Evolutionary conservation across 2,113 vertebrate species (phyloP).

Genomic region (Microtus montanus): DNA sequence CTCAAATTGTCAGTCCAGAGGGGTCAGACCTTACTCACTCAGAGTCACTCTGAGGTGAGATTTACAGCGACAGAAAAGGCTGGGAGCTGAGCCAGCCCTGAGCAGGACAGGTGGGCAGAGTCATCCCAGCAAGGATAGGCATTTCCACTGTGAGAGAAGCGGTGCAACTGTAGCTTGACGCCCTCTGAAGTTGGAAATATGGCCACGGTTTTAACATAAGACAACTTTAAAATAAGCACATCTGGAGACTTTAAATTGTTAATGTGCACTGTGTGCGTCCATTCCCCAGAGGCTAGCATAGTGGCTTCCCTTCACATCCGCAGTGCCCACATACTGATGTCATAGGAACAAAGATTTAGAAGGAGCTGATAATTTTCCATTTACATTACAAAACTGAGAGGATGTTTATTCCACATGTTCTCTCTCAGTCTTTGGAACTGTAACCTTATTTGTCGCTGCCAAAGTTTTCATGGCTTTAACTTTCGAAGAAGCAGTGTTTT

Average conservation of each 20-base stretch:
- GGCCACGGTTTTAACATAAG: constrained; percentile 7
- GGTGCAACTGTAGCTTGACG: neutral
- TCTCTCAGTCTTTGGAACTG: neutral
- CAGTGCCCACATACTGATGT: neutral
- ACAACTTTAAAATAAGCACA: neutral
- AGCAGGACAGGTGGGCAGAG: fast-evolving
- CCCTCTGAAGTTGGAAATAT: neutral
- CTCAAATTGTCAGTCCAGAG: constrained; percentile 1
- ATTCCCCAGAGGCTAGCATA: neutral
- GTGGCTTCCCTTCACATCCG: neutral
- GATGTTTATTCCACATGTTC: neutral
- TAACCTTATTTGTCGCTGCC: neutral
- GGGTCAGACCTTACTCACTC: neutral
- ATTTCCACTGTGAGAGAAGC: neutral
- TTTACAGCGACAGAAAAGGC: neutral
- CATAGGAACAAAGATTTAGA: neutral
- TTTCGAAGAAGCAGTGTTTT: neutral
- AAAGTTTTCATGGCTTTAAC: neutral
- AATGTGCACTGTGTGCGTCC: neutral
- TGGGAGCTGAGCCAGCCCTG: neutral
- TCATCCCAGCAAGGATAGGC: neutral
- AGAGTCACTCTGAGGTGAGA: neutral
- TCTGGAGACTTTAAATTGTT: neutral
- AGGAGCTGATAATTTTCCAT: neutral
- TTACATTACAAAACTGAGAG: neutral